A percentile compares a stretch with the other conserved stretches of the same genome.
phyloP scores from a whole-genome alignment of 1,140 invertebrate species.

The Plectrocnemia conspersa region DNA sequence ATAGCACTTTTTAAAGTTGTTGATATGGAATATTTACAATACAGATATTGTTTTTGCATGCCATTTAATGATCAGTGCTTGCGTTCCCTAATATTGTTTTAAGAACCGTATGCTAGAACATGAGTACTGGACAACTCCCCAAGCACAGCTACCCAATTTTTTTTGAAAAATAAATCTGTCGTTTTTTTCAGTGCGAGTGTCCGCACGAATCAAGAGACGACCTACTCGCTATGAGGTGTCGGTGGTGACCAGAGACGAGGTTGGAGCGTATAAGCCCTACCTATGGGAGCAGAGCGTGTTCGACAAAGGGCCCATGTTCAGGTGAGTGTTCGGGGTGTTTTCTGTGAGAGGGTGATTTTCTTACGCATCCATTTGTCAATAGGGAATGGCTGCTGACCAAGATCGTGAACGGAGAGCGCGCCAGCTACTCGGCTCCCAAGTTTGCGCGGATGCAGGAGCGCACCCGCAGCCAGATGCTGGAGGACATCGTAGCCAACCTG shows the following conservation, averaged over 20 bases:
- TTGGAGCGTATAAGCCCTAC: conserved; percentile 94
- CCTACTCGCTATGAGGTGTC: conserved; percentile 86
- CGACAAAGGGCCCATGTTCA: conserved; percentile 81
- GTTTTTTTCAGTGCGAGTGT: conserved; percentile 64
- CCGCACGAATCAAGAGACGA: conserved; percentile 77
- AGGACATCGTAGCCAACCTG: conserved; percentile 90
- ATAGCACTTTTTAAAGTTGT: too few relatives aligned
- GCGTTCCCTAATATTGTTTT: too few relatives aligned
- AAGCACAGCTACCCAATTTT: too few relatives aligned
- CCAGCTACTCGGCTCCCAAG: conserved; percentile 93
- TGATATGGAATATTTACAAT: too few relatives aligned
- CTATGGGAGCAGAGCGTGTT: conserved; percentile 91
- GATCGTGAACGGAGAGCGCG: conserved; percentile 94
- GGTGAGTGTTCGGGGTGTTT: conserved; percentile 42
- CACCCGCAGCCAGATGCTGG: conserved; percentile 86
- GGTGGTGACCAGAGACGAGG: conserved; percentile 93
- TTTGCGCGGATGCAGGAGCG: conserved; percentile 93
- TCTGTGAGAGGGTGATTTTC: neutral
- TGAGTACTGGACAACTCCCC: too few relatives aligned
- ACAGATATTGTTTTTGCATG: too few relatives aligned
- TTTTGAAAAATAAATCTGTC: too few relatives aligned
- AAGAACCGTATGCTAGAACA: too few relatives aligned
- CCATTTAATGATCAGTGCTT: too few relatives aligned
- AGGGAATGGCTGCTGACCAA: conserved; percentile 95
- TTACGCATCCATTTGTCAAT: conserved; percentile 42